phyloP scores from a whole-genome alignment of 2,888 invertebrate species.

The Caenorhabditis parvicauda region DNA sequence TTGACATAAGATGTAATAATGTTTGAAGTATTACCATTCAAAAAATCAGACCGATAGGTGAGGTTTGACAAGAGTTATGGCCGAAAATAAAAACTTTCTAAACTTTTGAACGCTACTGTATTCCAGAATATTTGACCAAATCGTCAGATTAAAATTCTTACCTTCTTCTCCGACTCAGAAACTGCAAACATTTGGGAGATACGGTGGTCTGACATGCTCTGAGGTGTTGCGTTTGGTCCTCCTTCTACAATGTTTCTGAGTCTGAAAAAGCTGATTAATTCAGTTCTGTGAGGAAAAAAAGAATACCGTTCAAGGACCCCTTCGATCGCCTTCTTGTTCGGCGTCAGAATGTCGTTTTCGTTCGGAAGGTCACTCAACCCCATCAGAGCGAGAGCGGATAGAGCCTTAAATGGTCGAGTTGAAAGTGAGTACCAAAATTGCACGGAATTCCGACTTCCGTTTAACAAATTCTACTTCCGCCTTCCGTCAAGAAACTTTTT shows the following conservation, averaged over 20 bases:
- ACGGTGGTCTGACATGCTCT: conserved; percentile 37
- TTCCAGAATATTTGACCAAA: too few relatives aligned
- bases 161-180: conserved; percentile 35
- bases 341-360: conserved; percentile 35
- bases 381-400: conserved; percentile 16
- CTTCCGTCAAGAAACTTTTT: too few relatives aligned
- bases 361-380: conserved; percentile 38
- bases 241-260: conserved; percentile 35
- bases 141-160: not conserved
- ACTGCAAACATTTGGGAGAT: conserved; percentile 38
- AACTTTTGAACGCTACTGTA: too few relatives aligned
- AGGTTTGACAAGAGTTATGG: too few relatives aligned
- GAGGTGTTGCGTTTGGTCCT: conserved; percentile 22
- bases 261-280: conserved; percentile 3
- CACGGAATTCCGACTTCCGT: too few relatives aligned
- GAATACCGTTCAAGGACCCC: conserved; percentile 19
- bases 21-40: too few relatives aligned
- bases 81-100: too few relatives aligned
- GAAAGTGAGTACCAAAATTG: too few relatives aligned
- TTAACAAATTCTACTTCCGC: too few relatives aligned
- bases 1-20: too few relatives aligned
- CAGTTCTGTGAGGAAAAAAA: not conserved
- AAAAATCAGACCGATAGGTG: too few relatives aligned
- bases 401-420: conserved; percentile 28
- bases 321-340: conserved; percentile 30